Percentiles rank a stretch among this genome's conserved stretches.
Conservation (phyloP, 2,888 invertebrate species). For the Calameuta idolon region DNA sequence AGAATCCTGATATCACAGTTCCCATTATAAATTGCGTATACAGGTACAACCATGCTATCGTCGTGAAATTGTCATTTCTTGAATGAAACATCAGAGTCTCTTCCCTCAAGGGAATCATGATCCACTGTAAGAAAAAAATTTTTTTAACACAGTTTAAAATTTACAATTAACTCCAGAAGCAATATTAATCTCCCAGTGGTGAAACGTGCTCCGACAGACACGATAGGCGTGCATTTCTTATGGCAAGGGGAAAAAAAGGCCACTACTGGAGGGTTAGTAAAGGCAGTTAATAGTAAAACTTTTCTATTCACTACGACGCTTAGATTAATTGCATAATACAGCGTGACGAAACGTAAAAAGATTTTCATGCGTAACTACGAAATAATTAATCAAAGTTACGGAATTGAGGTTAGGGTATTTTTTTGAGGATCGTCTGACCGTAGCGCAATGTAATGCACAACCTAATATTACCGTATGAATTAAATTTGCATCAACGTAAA, state of each 20-base stretch:
- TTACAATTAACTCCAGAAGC: background rate
- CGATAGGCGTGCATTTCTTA: background rate
- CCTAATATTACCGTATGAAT: background rate
- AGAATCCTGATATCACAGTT: conserved; percentile 40
- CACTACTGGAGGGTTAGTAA: background rate
- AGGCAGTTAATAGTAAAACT: background rate
- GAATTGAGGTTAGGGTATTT: background rate
- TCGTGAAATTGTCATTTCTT: conserved; percentile 42
- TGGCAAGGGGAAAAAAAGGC: background rate
- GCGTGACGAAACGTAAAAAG: background rate
- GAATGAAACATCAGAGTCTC: conserved; percentile 32
- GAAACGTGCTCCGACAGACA: background rate
- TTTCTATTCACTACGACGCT: background rate
- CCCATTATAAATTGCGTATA: conserved; percentile 53
- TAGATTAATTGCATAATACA: background rate
- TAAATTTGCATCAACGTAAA: background rate
- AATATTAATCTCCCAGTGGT: background rate
- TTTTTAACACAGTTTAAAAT: background rate
- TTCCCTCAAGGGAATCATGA: conserved; percentile 47
- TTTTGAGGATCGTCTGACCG: background rate
- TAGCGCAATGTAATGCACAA: background rate
- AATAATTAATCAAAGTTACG: background rate
- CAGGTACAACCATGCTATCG: conserved; percentile 51
- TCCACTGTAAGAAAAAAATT: conserved; percentile 36
- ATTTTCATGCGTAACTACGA: background rate